Percentiles rank a stretch among this genome's conserved stretches.
These are phyloP conservation scores for Platycercus adscitus DNA, from an alignment of 2,113 vertebrate genomes.

Conservation along the genomic window DNA sequence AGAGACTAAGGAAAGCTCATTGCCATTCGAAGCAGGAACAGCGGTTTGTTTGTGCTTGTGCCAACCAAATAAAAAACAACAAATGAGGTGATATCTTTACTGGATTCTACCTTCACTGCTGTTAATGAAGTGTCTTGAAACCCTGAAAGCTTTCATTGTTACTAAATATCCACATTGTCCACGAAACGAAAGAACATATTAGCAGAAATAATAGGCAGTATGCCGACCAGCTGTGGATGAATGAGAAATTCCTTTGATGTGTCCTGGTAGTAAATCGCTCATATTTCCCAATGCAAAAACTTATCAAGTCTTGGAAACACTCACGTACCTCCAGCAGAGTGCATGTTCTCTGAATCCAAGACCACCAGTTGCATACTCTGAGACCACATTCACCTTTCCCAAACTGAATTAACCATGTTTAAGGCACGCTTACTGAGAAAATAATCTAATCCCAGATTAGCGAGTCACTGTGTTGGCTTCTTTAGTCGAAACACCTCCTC, in stretches of 20 bases:
- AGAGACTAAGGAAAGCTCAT: background rate
- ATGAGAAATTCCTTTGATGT: background rate
- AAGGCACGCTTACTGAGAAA: background rate
- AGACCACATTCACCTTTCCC: background rate
- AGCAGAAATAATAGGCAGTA: background rate
- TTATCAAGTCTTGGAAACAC: background rate
- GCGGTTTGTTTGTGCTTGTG: background rate
- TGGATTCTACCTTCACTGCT: background rate
- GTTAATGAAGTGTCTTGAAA: constrained; percentile 40
- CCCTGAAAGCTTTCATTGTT: constrained; percentile 13
- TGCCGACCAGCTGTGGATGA: background rate
- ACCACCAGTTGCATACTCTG: background rate
- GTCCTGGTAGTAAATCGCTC: background rate
- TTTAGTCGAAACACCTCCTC: background rate
- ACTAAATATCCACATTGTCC: background rate
- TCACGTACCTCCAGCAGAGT: background rate
- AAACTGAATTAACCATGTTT: background rate
- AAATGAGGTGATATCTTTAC: background rate
- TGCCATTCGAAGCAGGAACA: background rate
- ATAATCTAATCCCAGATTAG: background rate
- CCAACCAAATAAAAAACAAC: background rate
- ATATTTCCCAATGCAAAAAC: background rate
- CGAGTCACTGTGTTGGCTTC: background rate
- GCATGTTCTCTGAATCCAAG: background rate
- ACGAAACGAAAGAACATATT: background rate